Base-by-base conservation (phyloP, 2,797 vertebrate genomes). In the Leuciscus waleckii region DNA sequence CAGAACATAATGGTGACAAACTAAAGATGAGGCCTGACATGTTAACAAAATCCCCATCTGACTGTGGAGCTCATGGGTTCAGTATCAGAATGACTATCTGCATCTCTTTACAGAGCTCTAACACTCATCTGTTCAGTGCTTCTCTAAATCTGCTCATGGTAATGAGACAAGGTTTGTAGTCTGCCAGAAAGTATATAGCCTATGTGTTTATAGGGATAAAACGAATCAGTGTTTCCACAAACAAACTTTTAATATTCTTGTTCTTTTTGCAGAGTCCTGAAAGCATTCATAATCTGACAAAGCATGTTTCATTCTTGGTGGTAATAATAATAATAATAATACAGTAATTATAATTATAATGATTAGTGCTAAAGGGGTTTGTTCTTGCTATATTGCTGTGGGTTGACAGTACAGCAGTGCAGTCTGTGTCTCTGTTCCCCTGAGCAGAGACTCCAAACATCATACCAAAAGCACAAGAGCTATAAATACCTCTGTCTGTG, bases 401-500 rank as follows among this genome's bases (percentile, higher is more conserved):
- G 71, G 43, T 79, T 89, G 77, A 84, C 77, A 71, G 78, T 81
- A 77, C 43, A 83, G 82, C 54, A 74, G 54, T 54, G 43, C 21
- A 54, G 82, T 68, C 67, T 67, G 35, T 56, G 75, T 71, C 69
- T 46, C 69, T 32, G 77, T 84, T 56, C 83, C 71, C 56, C 65
- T 73, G 83, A 85, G 84, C 82, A 86, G 61, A 76, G 37, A 79
- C 68, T 88, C 84, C 84, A 77, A 89, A 85, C 79, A 84, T 86
- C 86, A 86, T 75, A 88, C 87, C 87, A 87, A 88, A 84, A 82
- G 70, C 87, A 82, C 85, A 80, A 23, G 54, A 87, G 82, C 76
- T 89, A 88, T 85, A 87, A 89, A 89, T 88, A 89, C 67, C 81
- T 86, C 51, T 86, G n/a, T 35, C 58, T 76, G 9, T 71, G 70